Base-by-base conservation (phyloP, 2,113 vertebrate genomes). In the Fregetta grallaria region DNA sequence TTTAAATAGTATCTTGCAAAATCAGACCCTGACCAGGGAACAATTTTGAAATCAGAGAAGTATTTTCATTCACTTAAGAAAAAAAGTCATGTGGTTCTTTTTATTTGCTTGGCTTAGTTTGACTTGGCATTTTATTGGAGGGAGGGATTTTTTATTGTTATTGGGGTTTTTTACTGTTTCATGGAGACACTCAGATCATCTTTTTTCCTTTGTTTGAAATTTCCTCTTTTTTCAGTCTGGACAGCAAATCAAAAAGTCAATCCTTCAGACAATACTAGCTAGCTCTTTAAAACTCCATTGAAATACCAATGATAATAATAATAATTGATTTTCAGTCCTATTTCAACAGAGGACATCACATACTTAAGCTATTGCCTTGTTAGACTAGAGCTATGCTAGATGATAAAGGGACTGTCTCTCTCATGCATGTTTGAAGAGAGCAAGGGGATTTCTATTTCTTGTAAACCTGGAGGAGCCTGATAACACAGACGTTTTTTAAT, bases 391-490 rank as follows among this genome's bases (percentile, higher is more conserved):
- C 61, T 87, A 58, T 94, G 74, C 44, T 74, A 38, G 65, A 68
- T 52, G 77, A 94, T 80, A 90, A 96, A 92, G 71, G 75, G 3
- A n/a, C 42, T 82, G 21, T 81, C 74, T 96, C 59, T 85, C 84
- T 85, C n/a, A 58, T 49, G 45, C 63, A 63, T 27, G 2, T 91
- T 76, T 81, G 70, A 66, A 70, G 72, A 79, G 4, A 94, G 34
- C 17, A 49, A 59, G 32, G 59, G 73, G 38, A 91, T 82, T 93
- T 96, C 75, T 93, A 58, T 94, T 82, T 90, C 78, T 95, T 94
- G 49, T 78, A 93, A 96, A 96, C 76, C 94, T 97, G 95, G 56
- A 92, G 40, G 47, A 97, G 91, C 38, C 87, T 96, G 95, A 97
- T 96, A 96, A 96, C 26, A 73, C n/a, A 45, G 53, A n/a, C 1